Base-by-base conservation (phyloP, 1,140 invertebrate genomes). In the Drosophila jambulina region DNA sequence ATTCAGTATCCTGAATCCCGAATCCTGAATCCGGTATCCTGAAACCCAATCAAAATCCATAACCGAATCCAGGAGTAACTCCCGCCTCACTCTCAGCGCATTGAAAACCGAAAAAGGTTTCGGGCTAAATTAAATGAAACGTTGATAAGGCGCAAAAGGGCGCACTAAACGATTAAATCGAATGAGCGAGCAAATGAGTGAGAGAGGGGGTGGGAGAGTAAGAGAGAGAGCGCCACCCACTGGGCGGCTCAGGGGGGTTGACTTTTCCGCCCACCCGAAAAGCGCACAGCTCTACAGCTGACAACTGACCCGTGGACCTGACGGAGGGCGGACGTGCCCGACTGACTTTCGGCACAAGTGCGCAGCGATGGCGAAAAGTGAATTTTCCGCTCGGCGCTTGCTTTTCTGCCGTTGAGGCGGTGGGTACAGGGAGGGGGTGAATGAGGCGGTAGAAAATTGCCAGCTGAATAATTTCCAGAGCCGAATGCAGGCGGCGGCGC, bases 101-200 rank as follows among this genome's bases (percentile, higher is more conserved):
- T 60, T 58, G 61, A 75, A 56, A 68, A 82, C 59, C 69, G 38
- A 69, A 71, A 79, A 79, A 82, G 64, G 70, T 86, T 87, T 71
- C 40, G 49, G 83, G 75, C 59, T 53, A 90, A 88, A 88, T 88
- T 84, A 88, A 88, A 88, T 90, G 84, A 88, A 88, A 88, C 77
- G 85, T 88, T 88, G 85, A 87, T 87, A 87, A 88, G 84, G 85
- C 85, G 81, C 84, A 87, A 87, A 87, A 87, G 84, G 84, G 84
- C 85, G 69, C 84, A 90, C 84, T 88, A 88, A 88, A 84, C 84
- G 84, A 84, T 88, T 90, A 88, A 88, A 88, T 88, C 78, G 84
- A 90, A 83, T 88, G 84, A 88, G 80, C 80, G 84, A 78, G 60
- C 84, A 88, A 88, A 88, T 90, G 84, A 88, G 84, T 84, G 63